Base-by-base conservation (phyloP, 2,113 vertebrate genomes). In the Lepus americanus region DNA sequence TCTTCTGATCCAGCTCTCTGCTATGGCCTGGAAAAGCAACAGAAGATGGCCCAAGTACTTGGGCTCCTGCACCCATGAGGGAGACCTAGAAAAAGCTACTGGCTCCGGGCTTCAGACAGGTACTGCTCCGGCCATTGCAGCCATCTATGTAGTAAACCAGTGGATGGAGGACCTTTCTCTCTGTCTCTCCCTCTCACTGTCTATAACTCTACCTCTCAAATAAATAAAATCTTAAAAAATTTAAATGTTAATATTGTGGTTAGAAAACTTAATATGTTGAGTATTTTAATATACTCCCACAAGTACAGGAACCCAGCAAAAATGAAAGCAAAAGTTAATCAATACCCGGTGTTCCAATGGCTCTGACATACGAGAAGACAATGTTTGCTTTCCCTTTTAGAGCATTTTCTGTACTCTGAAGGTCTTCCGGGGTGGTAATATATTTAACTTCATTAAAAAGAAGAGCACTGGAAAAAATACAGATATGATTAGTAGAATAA, bases 401-500 rank as follows among this genome's bases (percentile, higher is more conserved):
- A 0, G 97, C n/a, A 14, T 98, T 98, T 98, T 99, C 99, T 96
- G 99, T 96, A 39, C 97, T 98, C 95, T 98, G 97, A 90, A 99
- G 98, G 94, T 99, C 99, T 19, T 97, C 93, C 31, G 98, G 94
- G 0, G 99, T 99, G 87, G 99, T 98, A 1, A 99, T 87, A 0
- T 99, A 99, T 95, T 98, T 99, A 33, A 99, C 99, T 98, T 99
- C 99, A 29, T 99, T 99, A 87, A 99, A 99, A 86, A 99, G 99
- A 59, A 99, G 97, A 77, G 99, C 98, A 90, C 99, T 99, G 74
- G 87, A 97, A 98, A 73, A 78, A 88, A 98, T 9, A 82, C 22
- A 86, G 72, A 97, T 66, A 9, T 81, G 79, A 94, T 97, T 87
- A 95, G 20, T 39, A 82, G 63, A 86, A 94, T 92, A 81, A 94